Conservation (phyloP, 2,888 invertebrate species). For the Polylopha cassiicola region DNA sequence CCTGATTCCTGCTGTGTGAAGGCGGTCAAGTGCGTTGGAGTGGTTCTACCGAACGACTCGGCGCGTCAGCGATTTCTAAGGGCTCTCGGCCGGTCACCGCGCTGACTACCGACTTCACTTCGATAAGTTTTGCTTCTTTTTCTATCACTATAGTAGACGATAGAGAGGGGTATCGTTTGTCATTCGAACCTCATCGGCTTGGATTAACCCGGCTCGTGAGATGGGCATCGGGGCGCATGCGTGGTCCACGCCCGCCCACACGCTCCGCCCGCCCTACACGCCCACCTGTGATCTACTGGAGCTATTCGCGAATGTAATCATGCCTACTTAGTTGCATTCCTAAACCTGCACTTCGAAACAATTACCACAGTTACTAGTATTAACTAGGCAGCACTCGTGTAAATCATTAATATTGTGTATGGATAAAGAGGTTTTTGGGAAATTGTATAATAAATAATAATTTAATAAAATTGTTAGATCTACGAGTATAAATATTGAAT, state of each 20-base stretch:
- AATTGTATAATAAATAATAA: no score
- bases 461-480: no score
- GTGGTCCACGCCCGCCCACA: constrained; percentile 56
- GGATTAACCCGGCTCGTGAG: constrained; percentile 34
- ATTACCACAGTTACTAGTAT: constrained; percentile 12
- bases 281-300: constrained; percentile 67
- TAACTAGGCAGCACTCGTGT: no score
- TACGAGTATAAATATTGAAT: no score
- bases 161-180: constrained; percentile 51
- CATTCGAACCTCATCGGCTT: constrained; percentile 38
- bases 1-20: constrained; percentile 53
- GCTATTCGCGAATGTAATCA: constrained; percentile 40
- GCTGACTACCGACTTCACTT: constrained; percentile 41
- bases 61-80: constrained; percentile 58
- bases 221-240: constrained; percentile 57
- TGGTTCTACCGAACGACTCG: constrained; percentile 42
- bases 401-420: neutral
- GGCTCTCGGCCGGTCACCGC: constrained; percentile 44
- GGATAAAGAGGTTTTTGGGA: no score
- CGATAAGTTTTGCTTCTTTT: constrained; percentile 51
- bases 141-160: constrained; percentile 48
- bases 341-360: constrained; percentile 14
- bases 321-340: constrained; percentile 40
- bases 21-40: constrained; percentile 68
- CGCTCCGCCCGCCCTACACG: constrained; percentile 64